Percentiles rank a stretch among this genome's conserved stretches.
These are phyloP conservation scores for Platichthys stellatus DNA, from an alignment of 2,113 vertebrate genomes.

Conservation along the genomic window DNA sequence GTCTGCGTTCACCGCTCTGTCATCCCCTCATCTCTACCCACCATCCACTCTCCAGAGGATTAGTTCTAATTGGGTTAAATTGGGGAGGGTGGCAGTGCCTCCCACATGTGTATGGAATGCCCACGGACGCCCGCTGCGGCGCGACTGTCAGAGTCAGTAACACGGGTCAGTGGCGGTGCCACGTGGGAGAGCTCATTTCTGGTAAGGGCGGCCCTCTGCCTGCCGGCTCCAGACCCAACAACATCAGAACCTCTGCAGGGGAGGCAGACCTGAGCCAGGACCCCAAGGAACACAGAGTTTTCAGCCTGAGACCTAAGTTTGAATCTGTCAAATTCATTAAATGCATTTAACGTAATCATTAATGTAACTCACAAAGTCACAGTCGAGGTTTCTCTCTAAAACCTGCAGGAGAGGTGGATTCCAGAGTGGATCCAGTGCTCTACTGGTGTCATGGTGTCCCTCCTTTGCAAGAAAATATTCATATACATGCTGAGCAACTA, in stretches of 20 bases:
- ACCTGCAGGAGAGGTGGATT: background rate
- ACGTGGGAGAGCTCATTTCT: slow-evolving; percentile 79
- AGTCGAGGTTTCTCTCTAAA: background rate
- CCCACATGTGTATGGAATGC: slow-evolving; percentile 83
- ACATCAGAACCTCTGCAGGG: slow-evolving; percentile 67
- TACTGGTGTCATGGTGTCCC: background rate
- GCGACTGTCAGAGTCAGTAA: slow-evolving; percentile 84
- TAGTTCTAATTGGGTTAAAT: slow-evolving; percentile 84
- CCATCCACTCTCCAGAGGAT: slow-evolving; percentile 68
- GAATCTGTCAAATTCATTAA: slow-evolving; percentile 39
- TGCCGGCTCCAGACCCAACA: slow-evolving; percentile 67
- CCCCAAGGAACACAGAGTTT: slow-evolving; percentile 56
- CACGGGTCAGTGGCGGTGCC: slow-evolving; percentile 81
- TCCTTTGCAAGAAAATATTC: background rate
- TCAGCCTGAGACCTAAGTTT: slow-evolving; percentile 33
- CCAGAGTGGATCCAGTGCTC: background rate
- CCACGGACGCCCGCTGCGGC: slow-evolving; percentile 71
- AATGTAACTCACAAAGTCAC: slow-evolving; percentile 20
- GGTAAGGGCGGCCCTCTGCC: slow-evolving; percentile 57
- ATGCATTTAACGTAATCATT: slow-evolving; percentile 35
- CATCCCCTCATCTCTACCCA: slow-evolving; percentile 51
- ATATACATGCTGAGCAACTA: background rate
- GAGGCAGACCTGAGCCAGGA: slow-evolving; percentile 61
- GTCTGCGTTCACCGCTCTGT: slow-evolving; percentile 34
- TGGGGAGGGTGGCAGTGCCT: slow-evolving; percentile 81